Percentiles rank a stretch among this genome's conserved stretches.
phyloP scores from a whole-genome alignment of 2,888 invertebrate species.

The Lasioglossum pauxillum region DNA sequence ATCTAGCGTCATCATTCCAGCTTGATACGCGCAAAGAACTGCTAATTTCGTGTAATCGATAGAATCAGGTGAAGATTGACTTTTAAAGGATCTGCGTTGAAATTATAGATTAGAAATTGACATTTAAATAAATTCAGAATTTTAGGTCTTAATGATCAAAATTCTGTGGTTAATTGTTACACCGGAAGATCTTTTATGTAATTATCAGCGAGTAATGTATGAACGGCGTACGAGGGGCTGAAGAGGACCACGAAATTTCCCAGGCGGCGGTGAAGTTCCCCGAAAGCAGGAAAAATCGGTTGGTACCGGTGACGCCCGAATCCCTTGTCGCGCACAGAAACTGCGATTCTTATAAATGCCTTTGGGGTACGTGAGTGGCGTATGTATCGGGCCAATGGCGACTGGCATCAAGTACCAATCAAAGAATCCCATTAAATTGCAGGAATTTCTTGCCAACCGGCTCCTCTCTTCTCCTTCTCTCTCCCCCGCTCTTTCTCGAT shows the following conservation, averaged over 20 bases:
- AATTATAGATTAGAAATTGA: background rate
- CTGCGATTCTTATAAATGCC: conserved; percentile 78
- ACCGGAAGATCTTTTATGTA: background rate
- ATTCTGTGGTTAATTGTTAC: no score
- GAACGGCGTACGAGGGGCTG: no score
- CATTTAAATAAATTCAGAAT: no score
- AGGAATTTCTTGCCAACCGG: conserved; percentile 82
- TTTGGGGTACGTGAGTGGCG: conserved; percentile 77
- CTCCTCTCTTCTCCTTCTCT: conserved; percentile 69
- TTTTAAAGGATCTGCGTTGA: no score
- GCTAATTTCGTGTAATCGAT: no score
- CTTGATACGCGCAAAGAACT: background rate
- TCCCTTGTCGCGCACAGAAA: conserved; percentile 64
- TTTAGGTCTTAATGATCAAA: no score
- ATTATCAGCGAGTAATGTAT: background rate
- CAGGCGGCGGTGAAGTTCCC: background rate
- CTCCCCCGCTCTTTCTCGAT: conserved; percentile 51
- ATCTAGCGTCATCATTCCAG: background rate
- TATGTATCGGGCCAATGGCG: conserved; percentile 77
- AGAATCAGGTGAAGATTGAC: no score
- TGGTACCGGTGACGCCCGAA: conserved; percentile 64
- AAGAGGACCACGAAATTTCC: background rate
- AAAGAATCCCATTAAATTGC: conserved; percentile 83
- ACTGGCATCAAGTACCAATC: conserved; percentile 82
- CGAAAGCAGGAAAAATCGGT: conserved; percentile 42